A percentile compares a stretch with the other conserved stretches of the same genome.
These are phyloP conservation scores for Oegoconia quadripuncta DNA, from an alignment of 2,888 invertebrate species.

Conservation along the genomic window DNA sequence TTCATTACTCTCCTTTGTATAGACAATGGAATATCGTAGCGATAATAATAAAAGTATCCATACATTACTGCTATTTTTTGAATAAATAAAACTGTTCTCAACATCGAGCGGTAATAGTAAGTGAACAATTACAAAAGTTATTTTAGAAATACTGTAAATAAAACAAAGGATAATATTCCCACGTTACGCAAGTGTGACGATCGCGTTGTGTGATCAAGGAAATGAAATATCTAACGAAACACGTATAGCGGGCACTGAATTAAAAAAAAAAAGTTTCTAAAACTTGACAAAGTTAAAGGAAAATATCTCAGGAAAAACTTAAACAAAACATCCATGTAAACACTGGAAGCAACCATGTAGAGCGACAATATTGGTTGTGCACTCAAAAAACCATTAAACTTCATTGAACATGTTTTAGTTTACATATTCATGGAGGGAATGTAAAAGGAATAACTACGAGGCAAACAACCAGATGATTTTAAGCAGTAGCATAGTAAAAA, in stretches of 20 bases:
- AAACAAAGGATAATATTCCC: slow-evolving; percentile 20
- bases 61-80: background rate
- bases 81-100: background rate
- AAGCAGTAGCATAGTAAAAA: background rate
- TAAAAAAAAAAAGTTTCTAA: slow-evolving; percentile 5
- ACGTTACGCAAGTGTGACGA: slow-evolving; percentile 51
- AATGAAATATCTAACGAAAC: slow-evolving; percentile 14
- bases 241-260: too few relatives aligned
- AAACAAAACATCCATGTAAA: too few relatives aligned
- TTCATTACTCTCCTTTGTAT: slow-evolving; percentile 3
- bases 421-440: slow-evolving; percentile 21
- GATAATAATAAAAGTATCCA: background rate
- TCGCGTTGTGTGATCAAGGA: slow-evolving; percentile 34
- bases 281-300: slow-evolving; percentile 15
- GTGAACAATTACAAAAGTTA: background rate
- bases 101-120: background rate
- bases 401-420: slow-evolving; percentile 26
- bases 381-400: slow-evolving; percentile 36
- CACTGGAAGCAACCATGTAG: slow-evolving; percentile 17
- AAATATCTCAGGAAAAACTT: too few relatives aligned
- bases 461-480: slow-evolving; percentile 1
- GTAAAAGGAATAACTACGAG: slow-evolving; percentile 12
- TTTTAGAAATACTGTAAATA: background rate
- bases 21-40: background rate
- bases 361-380: slow-evolving; percentile 33